These are phyloP conservation scores for Lamprotornis superbus DNA, from an alignment of 2,113 vertebrate genomes.

Conservation along the genomic window DNA sequence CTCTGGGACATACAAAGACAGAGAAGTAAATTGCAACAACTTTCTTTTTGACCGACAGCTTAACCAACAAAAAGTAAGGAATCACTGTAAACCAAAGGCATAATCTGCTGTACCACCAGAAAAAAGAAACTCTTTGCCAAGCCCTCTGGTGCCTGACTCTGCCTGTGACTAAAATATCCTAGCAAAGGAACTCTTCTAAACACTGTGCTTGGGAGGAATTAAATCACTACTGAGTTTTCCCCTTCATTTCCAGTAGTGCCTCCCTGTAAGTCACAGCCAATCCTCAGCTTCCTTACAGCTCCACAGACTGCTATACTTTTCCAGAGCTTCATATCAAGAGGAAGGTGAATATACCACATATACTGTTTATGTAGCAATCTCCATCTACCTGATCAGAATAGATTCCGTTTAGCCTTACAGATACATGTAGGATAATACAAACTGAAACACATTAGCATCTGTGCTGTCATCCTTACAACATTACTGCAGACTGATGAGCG, in stretches of 20 bases:
- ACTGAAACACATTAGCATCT: not conserved
- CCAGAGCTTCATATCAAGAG: not conserved
- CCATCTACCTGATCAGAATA: not conserved
- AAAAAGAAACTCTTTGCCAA: not conserved
- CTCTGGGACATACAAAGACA: constrained; percentile 72
- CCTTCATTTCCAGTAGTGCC: not conserved
- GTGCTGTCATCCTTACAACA: not conserved
- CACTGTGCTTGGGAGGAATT: not conserved
- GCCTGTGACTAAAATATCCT: not conserved
- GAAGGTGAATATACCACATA: not conserved
- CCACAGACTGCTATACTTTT: not conserved
- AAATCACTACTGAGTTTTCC: not conserved
- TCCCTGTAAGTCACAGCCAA: not conserved
- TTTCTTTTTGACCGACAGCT: not conserved
- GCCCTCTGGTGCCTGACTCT: not conserved
- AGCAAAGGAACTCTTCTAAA: not conserved
- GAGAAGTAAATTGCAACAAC: not conserved
- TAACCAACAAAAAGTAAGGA: not conserved
- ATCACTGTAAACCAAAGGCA: not conserved
- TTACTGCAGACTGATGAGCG: not conserved
- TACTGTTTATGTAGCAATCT: not conserved
- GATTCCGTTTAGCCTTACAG: not conserved
- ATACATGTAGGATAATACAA: not conserved
- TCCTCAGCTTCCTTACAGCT: not conserved
- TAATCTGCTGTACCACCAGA: not conserved